A percentile compares a stretch with the other conserved stretches of the same genome.
These are phyloP conservation scores for Athene noctua DNA, from an alignment of 2,113 vertebrate species.

Conservation along the genomic window DNA sequence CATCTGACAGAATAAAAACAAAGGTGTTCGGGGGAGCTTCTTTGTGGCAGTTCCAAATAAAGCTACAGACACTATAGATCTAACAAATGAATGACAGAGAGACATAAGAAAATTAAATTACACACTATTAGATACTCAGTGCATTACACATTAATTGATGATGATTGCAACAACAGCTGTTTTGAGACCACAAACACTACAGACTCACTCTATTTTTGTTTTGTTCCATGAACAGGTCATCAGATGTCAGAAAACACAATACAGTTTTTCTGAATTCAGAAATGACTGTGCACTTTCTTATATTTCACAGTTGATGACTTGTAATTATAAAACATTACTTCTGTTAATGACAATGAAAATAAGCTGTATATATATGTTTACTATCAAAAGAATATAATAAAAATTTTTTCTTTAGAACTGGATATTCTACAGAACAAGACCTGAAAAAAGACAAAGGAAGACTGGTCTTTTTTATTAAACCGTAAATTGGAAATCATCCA, in stretches of 20 bases:
- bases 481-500: background rate
- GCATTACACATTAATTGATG: background rate
- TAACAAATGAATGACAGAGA: background rate
- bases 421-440: background rate
- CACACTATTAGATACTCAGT: background rate
- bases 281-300: background rate
- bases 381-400: background rate
- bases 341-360: background rate
- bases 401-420: background rate
- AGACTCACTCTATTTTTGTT: background rate
- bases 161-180: background rate
- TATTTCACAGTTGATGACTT: background rate
- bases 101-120: background rate
- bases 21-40: background rate
- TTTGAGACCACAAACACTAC: background rate
- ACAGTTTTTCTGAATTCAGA: background rate
- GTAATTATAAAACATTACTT: background rate
- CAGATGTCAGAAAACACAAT: background rate
- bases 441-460: background rate
- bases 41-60: background rate
- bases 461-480: background rate
- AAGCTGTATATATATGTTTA: background rate
- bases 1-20: background rate
- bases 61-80: background rate
- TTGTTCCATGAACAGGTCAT: background rate